These are phyloP conservation scores for Tenthredo distinguenda DNA, from an alignment of 2,888 invertebrate genomes.

Conservation along the genomic window DNA sequence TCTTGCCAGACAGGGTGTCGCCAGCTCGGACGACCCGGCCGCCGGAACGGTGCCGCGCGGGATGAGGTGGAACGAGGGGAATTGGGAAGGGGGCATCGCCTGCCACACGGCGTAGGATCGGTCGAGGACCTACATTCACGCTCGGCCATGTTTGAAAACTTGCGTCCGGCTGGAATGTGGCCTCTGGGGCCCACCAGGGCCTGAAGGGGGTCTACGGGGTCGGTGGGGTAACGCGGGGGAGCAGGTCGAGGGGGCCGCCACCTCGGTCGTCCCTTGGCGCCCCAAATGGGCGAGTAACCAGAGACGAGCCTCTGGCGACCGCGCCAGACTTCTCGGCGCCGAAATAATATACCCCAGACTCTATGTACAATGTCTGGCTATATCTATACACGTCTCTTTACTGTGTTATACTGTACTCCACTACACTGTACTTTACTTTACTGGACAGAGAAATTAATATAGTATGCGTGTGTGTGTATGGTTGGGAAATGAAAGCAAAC, in stretches of 20 bases:
- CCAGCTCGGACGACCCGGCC: slow-evolving; percentile 91
- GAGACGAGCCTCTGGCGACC: slow-evolving; percentile 73
- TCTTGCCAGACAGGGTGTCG: slow-evolving; percentile 97
- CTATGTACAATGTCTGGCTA: slow-evolving; percentile 49
- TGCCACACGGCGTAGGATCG: slow-evolving; percentile 66
- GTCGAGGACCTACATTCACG: slow-evolving; percentile 78
- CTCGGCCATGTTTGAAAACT: slow-evolving; percentile 76
- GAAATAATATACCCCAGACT: slow-evolving; percentile 72
- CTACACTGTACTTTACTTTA: slow-evolving; percentile 3
- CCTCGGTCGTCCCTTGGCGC: slow-evolving; percentile 70
- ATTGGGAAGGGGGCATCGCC: slow-evolving; percentile 56
- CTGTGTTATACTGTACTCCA: slow-evolving; percentile 21
- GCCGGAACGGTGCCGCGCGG: slow-evolving; percentile 62
- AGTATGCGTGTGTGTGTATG: not conserved
- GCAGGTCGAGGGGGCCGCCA: slow-evolving; percentile 50
- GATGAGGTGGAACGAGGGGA: slow-evolving; percentile 57
- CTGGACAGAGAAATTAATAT: slow-evolving; percentile 24
- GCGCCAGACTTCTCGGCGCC: slow-evolving; percentile 78
- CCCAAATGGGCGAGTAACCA: slow-evolving; percentile 78
- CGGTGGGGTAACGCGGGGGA: slow-evolving; percentile 10
- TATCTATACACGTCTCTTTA: slow-evolving; percentile 36
- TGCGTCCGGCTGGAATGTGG: slow-evolving; percentile 75
- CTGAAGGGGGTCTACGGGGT: slow-evolving; percentile 43
- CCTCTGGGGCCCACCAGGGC: slow-evolving; percentile 67
- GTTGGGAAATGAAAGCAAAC: slow-evolving; percentile 38